A percentile compares a stretch with the other conserved stretches of the same genome.
These are phyloP conservation scores for Vombatus ursinus DNA, from an alignment of 2,113 vertebrate species.

Conservation along the genomic window DNA sequence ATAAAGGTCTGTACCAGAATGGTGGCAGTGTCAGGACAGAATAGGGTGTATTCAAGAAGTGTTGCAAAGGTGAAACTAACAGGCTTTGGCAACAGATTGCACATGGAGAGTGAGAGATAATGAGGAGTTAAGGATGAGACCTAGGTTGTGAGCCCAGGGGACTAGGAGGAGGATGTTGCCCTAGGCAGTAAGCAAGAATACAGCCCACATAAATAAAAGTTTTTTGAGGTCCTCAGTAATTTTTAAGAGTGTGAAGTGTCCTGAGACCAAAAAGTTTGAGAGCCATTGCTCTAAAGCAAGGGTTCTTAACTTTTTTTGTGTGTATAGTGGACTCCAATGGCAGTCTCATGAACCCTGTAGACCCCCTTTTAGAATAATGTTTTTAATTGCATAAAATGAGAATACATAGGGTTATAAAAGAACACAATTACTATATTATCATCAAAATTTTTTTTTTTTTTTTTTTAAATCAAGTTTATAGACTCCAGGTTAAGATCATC, in stretches of 20 bases:
- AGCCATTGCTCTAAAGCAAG: not conserved
- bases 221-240: not conserved
- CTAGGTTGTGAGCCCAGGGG: not conserved
- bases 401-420: not conserved
- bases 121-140: not conserved
- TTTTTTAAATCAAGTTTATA: too few relatives aligned
- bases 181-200: not conserved
- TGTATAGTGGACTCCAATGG: not conserved
- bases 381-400: not conserved
- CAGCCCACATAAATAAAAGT: not conserved
- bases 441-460: too few relatives aligned
- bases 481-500: not conserved
- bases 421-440: not conserved
- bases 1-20: too few relatives aligned
- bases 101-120: not conserved
- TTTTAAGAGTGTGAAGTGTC: not conserved
- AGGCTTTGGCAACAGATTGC: not conserved
- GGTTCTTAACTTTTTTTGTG: not conserved
- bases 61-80: not conserved
- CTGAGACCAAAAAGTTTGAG: not conserved
- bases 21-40: too few relatives aligned
- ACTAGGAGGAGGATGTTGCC: not conserved
- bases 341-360: not conserved
- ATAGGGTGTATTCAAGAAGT: not conserved
- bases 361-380: not conserved